Base-by-base conservation (phyloP, 2,113 vertebrate species). In the Toxotes chatareus region DNA sequence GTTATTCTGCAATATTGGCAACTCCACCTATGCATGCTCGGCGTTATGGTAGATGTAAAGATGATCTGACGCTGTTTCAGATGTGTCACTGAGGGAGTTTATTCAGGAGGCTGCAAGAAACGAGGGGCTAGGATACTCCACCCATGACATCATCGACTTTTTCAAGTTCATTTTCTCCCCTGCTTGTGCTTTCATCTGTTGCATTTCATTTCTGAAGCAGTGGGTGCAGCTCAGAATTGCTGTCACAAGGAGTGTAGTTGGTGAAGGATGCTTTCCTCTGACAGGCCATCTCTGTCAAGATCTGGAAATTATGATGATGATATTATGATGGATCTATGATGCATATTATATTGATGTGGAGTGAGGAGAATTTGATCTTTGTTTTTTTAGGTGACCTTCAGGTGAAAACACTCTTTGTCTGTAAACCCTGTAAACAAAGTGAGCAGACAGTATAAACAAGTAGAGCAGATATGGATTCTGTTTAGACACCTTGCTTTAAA, bases 141-240 rank as follows among this genome's bases (percentile, higher is more conserved):
- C 91, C 92, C 90, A 92, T 93, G 91, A 93, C 93, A 92, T 93
- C 93, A 93, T 90, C 90, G 86, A 93, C 91, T 93, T 92, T 89
- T 73, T 74, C 90, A 92, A 93, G 91, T 93, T 94, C 49, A 87
- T 85, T 73, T 76, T 71, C 70, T 56, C 76, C 46, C 51, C 63
- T 66, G 82, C 67, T 47, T 31, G 36, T 64, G 80, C 80, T 84
- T 77, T 86, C 91, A 92, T 92, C 90, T 93, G 92, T 94, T 92
- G 92, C 92, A 32, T 86, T 79, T 85, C 27, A 21, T 61, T 65
- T 27, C 9, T 27, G 7, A 40, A 66, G 47, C 79, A 23, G 73
- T 55, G 53, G 27, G 13, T 70, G 84, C 60, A 56, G 60, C 12
- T 80, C n/a, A 44, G 62, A 79, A 62, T 77, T 68, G 55, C 11